Base-by-base conservation (phyloP, 2,888 invertebrate species). In the Dicyrtomina minuta region DNA sequence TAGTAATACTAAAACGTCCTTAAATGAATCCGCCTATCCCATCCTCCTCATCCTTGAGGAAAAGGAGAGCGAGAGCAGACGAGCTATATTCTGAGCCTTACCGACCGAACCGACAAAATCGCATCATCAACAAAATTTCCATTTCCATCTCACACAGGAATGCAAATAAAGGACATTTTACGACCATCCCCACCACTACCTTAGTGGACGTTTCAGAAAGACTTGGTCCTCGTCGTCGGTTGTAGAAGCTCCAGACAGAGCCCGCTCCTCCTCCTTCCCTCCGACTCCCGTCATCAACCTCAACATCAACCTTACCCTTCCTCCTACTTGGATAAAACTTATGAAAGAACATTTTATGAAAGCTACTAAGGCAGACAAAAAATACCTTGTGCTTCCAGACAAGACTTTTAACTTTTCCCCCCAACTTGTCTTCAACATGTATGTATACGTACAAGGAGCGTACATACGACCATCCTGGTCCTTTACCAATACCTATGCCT, bases 241-340 rank as follows among this genome's bases (percentile, higher is more conserved):
- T 5, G 22, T 39, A 12, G 58, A 17, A 15, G 33, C 56, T 10
- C 10, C 56, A 22, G n/a, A 17, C 58, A 39, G 39, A 33, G 6
- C 20, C 41, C 53, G 43, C 41, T 39, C 20, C 59, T 33, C 68
- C 46, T 67, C 59, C 59, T 24, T 22, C 17, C 60, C 60, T 67
- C 20, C 68, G 53, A 24, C 67, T 49, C n/a, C 43, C 56, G 49
- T 62, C 62, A 60, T 64, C 60, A 27, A 64, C 68, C 62, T 67
- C 65, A 60, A 64, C 68, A 66, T 67, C 65, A 60, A 39, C 51
- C 53, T 26, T 24, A 39, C 51, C 53, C 24, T 24, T 20, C 58
- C 64, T 67, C 64, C 67, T 61, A 67, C 55, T 53, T 65, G 66
- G 65, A 60, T 70, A 69, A 69, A 69, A 73, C 73, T 71, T 73